phyloP scores from a whole-genome alignment of 1,140 invertebrate species.

The Sycophaga agraensis region DNA sequence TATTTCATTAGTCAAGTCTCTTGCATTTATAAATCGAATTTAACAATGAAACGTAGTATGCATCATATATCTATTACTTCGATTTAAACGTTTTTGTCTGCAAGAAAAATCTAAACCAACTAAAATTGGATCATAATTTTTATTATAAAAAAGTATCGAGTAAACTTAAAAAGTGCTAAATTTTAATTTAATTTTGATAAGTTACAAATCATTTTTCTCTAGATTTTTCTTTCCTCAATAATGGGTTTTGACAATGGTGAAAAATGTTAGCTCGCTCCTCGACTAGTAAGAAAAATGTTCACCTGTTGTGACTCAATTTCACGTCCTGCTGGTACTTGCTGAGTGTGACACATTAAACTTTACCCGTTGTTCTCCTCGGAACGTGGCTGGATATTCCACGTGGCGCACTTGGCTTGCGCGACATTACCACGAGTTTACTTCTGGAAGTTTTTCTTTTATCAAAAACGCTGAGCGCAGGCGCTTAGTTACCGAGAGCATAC shows the following conservation, averaged over 20 bases:
- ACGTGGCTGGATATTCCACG: too few relatives aligned
- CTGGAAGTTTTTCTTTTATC: conserved; percentile 9
- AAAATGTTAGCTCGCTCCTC: not conserved
- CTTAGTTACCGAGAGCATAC: not conserved
- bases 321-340: conserved; percentile 1
- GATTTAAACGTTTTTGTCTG: too few relatives aligned
- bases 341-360: conserved; percentile 12
- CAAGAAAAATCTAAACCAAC: too few relatives aligned
- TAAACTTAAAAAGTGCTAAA: too few relatives aligned
- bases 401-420: not conserved
- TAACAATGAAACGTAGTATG: too few relatives aligned
- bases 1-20: too few relatives aligned
- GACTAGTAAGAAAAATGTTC: conserved; percentile 1
- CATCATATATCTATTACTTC: too few relatives aligned
- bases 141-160: too few relatives aligned
- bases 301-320: conserved; percentile 8
- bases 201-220: too few relatives aligned
- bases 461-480: not conserved
- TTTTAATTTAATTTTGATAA: not conserved
- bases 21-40: too few relatives aligned
- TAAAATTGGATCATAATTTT: too few relatives aligned
- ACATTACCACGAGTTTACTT: conserved; percentile 3
- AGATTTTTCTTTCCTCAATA: not conserved
- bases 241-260: not conserved
- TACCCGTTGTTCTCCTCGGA: not conserved